Percentiles rank a stretch among this genome's conserved stretches.
Conservation (phyloP, 1,140 invertebrate species). For the Bradysia coprophila region DNA sequence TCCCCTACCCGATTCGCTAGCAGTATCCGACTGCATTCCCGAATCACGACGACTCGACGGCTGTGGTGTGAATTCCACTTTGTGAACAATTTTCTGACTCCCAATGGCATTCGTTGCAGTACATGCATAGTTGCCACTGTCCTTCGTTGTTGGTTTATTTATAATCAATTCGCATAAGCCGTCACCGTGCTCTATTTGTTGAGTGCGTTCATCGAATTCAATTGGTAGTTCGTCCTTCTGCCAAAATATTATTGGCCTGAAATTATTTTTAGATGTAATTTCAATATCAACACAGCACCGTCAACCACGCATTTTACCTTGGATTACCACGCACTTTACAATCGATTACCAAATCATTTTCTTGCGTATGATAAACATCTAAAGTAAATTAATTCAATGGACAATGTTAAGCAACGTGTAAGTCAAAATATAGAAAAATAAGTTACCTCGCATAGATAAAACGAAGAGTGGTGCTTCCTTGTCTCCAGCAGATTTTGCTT, state of each 20-base stretch:
- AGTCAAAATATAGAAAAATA: too few species aligned
- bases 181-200: constrained; percentile 45
- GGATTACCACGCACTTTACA: constrained; percentile 55
- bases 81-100: constrained; percentile 17
- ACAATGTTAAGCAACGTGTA: too few species aligned
- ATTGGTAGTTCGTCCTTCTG: constrained; percentile 44
- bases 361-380: constrained; percentile 47
- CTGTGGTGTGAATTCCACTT: constrained; percentile 17
- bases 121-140: constrained; percentile 53
- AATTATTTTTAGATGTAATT: too few species aligned
- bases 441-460: constrained; percentile 21
- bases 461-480: constrained; percentile 22
- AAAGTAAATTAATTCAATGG: constrained; percentile 10
- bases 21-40: constrained; percentile 10
- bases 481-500: constrained; percentile 19
- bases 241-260: constrained; percentile 64
- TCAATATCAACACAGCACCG: too few species aligned
- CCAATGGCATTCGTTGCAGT: constrained; percentile 40
- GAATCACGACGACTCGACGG: constrained; percentile 12
- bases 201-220: constrained; percentile 34
- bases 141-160: constrained; percentile 36
- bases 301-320: too few species aligned
- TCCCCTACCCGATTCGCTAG: too few species aligned
- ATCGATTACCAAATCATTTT: constrained; percentile 56
- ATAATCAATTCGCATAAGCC: constrained; percentile 55